Conservation (phyloP, 2,888 invertebrate genomes). For the Atherix ibis region DNA sequence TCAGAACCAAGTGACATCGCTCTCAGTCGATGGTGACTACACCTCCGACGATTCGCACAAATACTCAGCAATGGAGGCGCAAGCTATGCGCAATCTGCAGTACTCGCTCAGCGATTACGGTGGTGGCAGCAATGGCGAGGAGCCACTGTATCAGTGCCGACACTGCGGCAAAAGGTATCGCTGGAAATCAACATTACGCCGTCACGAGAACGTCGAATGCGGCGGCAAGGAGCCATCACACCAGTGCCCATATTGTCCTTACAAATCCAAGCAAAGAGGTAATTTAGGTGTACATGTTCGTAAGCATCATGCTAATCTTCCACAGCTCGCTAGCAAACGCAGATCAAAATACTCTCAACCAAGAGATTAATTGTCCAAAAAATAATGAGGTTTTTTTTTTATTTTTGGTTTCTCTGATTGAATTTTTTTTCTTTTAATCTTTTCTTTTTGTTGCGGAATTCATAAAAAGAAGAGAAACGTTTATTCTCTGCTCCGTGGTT, state of each 20-base stretch:
- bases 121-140: slow-evolving; percentile 13
- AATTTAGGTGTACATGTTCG: slow-evolving; percentile 65
- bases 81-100: slow-evolving; percentile 24
- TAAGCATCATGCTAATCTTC: slow-evolving; percentile 45
- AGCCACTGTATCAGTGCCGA: slow-evolving; percentile 38
- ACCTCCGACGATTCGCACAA: slow-evolving; percentile 21
- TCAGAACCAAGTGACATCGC: slow-evolving; percentile 10
- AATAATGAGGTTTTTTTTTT: too few relatives aligned
- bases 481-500: too few relatives aligned
- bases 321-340: slow-evolving; percentile 26
- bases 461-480: too few relatives aligned
- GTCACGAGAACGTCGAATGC: slow-evolving; percentile 69
- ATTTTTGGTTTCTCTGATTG: too few relatives aligned
- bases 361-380: slow-evolving; percentile 9
- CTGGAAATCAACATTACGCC: slow-evolving; percentile 69
- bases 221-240: slow-evolving; percentile 66
- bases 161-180: slow-evolving; percentile 72
- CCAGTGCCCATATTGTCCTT: slow-evolving; percentile 61
- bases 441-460: too few relatives aligned
- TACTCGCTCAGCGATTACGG: slow-evolving; percentile 24
- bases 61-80: slow-evolving; percentile 20
- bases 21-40: slow-evolving; percentile 15
- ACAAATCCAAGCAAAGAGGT: slow-evolving; percentile 62
- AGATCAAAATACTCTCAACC: slow-evolving; percentile 23
- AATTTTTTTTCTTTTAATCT: background rate